Base-by-base conservation (phyloP, 2,113 vertebrate genomes). In the Eolophus roseicapilla region DNA sequence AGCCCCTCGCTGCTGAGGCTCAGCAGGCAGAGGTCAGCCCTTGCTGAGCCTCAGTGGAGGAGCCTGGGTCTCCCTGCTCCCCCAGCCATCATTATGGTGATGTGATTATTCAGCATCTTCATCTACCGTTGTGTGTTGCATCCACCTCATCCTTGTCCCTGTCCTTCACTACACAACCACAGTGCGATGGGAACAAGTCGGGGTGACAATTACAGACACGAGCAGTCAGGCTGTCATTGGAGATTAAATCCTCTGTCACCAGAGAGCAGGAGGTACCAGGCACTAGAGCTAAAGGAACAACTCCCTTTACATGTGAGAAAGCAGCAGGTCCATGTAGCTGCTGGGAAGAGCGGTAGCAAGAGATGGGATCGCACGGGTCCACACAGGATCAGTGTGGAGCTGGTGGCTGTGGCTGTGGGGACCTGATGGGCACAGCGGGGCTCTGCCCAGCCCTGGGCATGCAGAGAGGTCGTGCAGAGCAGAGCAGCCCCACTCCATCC, bases 191-290 rank as follows among this genome's bases (percentile, higher is more conserved):
- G 65, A 23, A 13, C 5, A 2, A 4, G 74, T 1, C 4, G 0
- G 76, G 24, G 28, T 3, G 2, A 16, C 0, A 9, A 50, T 60
- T 39, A 39, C 77, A 27, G 63, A n/a, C 2, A 4, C 1, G 17
- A 92, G 85, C 87, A 55, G 81, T 6, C 49, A 21, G 93, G 75
- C 84, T 94, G 93, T 92, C 88, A n/a, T 7, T 35, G 0, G 20
- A 27, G 95, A 92, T 85, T 33, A 75, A 91, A 31, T 55, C 65
- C 75, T 82, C 70, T 79, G 85, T 93, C 95, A 94, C 8, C 84
- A 49, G 35, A 3, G 70, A 79, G 78, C 90, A 33, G 87, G 90
- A 95, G 81, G 89, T 10, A 65, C 10, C 41, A 1, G 70, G 78
- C 33, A 2, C 71, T 21, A 0, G 80, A 64, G 82, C 81, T 43